phyloP scores from a whole-genome alignment of 2,888 invertebrate species.

The Drosophila fungiperda region DNA sequence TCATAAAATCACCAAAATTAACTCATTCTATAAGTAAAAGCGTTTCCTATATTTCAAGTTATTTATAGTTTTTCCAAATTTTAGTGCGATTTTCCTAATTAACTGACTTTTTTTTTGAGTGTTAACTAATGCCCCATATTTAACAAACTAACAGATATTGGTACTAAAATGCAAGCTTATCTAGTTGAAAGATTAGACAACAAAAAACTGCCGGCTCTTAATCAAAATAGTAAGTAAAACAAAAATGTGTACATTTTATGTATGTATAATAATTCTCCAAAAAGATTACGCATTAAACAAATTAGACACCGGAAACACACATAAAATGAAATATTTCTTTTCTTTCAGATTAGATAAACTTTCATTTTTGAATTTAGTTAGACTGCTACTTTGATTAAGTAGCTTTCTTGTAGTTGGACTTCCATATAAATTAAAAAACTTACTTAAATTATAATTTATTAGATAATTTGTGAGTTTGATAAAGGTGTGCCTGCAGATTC shows the following conservation, averaged over 20 bases:
- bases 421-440: too few relatives aligned
- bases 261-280: not conserved
- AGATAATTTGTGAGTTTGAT: not conserved
- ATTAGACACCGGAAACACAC: not conserved
- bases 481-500: not conserved
- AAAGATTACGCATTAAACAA: not conserved
- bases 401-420: too few relatives aligned
- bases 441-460: not conserved
- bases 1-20: not conserved
- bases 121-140: not conserved
- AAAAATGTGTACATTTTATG: not conserved
- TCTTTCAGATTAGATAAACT: not conserved
- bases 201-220: not conserved
- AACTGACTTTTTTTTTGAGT: not conserved
- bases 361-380: not conserved
- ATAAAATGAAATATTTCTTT: not conserved
- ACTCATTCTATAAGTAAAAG: not conserved
- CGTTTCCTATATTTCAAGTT: not conserved
- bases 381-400: not conserved
- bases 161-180: not conserved
- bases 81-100: accelerated
- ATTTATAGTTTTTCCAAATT: not conserved
- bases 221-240: not conserved
- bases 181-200: not conserved
- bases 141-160: not conserved